Conservation (phyloP, 2,797 vertebrate genomes). For the Poeciliopsis paucimaculata region DNA sequence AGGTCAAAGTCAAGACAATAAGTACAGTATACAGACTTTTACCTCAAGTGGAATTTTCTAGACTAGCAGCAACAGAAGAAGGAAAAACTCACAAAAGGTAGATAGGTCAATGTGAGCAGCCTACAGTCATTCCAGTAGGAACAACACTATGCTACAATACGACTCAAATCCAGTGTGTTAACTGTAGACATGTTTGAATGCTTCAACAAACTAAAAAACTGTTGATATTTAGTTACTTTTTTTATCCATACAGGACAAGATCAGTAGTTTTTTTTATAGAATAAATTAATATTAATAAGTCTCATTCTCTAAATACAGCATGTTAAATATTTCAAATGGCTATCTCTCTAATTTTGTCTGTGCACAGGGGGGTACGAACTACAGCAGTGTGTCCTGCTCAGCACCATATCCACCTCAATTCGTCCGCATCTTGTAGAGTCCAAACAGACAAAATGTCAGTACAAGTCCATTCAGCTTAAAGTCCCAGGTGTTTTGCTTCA, state of each 20-base stretch:
- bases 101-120: constrained; percentile 72
- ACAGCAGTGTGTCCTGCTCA: constrained; percentile 52
- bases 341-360: constrained; percentile 67
- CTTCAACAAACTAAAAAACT: constrained; percentile 71
- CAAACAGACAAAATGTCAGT: constrained; percentile 29
- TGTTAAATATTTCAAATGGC: constrained; percentile 93
- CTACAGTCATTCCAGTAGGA: constrained; percentile 69
- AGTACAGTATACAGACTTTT: constrained; percentile 55
- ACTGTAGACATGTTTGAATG: constrained; percentile 56
- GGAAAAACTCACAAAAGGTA: constrained; percentile 77
- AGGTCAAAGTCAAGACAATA: constrained; percentile 65
- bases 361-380: constrained; percentile 39
- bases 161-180: constrained; percentile 81
- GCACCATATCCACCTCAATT: constrained; percentile 55
- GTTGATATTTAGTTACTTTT: constrained; percentile 76
- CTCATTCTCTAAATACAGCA: constrained; percentile 88
- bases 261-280: constrained; percentile 87
- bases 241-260: constrained; percentile 77
- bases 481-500: constrained; percentile 43
- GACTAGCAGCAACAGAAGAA: constrained; percentile 92
- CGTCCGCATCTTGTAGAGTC: constrained; percentile 46
- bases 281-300: constrained; percentile 98
- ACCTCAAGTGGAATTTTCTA: constrained; percentile 82
- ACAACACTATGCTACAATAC: constrained; percentile 52
- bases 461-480: constrained; percentile 64